These are phyloP conservation scores for Sycophila sp. DNA, from an alignment of 1,140 invertebrate genomes.

Conservation along the genomic window DNA sequence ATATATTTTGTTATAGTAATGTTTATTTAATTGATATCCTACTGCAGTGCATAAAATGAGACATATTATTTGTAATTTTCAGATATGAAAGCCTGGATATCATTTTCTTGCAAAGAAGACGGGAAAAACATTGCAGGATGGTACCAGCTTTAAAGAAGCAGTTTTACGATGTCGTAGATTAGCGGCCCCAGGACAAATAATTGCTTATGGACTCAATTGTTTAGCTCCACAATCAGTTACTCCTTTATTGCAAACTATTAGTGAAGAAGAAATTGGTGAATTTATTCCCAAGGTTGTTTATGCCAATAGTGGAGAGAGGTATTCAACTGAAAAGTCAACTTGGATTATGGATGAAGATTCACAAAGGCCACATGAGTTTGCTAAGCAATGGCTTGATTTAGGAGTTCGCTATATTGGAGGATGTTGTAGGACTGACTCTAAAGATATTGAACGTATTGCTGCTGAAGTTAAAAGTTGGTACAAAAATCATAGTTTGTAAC, in stretches of 20 bases:
- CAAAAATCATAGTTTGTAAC: slow-evolving; percentile 26
- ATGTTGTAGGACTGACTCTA: slow-evolving; percentile 79
- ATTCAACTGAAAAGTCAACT: slow-evolving; percentile 61
- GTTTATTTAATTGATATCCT: neutral
- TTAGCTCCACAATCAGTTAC: slow-evolving; percentile 72
- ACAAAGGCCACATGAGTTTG: slow-evolving; percentile 69
- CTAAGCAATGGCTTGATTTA: slow-evolving; percentile 75
- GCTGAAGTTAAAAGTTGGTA: slow-evolving; percentile 56
- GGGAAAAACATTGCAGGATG: slow-evolving; percentile 76
- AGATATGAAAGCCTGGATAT: slow-evolving; percentile 80
- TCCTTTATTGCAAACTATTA: slow-evolving; percentile 68
- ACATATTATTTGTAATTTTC: neutral
- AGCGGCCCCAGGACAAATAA: slow-evolving; percentile 73
- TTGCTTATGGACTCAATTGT: slow-evolving; percentile 91
- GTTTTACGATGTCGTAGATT: slow-evolving; percentile 74
- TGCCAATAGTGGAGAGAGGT: slow-evolving; percentile 79
- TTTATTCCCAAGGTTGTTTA: slow-evolving; percentile 74
- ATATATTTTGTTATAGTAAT: too few relatives aligned
- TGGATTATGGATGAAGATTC: slow-evolving; percentile 70
- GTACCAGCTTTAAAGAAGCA: slow-evolving; percentile 76
- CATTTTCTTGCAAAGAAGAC: slow-evolving; percentile 82
- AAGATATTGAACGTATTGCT: slow-evolving; percentile 71
- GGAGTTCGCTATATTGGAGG: slow-evolving; percentile 82
- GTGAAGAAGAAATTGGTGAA: slow-evolving; percentile 45
- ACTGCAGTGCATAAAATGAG: too few relatives aligned